Evolutionary conservation across 2,888 invertebrate species (phyloP), one percentile per base, ranked within the genome.

Genomic region (Hipparchia sbordonii): DNA sequence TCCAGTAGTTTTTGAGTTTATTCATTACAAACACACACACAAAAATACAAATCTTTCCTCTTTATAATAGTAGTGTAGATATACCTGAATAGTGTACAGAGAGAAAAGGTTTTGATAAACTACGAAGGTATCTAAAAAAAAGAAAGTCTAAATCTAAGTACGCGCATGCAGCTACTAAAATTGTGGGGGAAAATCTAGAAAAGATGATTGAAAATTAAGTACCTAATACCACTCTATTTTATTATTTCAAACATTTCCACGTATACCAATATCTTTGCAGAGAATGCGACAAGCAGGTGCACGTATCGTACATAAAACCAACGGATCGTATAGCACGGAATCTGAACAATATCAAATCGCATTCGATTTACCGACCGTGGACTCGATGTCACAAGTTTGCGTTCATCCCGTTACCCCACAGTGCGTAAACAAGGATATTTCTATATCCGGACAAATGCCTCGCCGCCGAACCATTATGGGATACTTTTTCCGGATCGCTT

Each of bases 391-490:
- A 33, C 33, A 52, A 65, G 65, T 65, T 65, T 65, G 65, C 65
- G 65, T 23, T 65, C 51, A 52, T 33, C 52, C 65, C 51, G 51
- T 52, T 23, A 9, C 65, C 52, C 12, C 12, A 51, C 63, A 12
- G 65, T 51, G 52, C 65, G 65, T 65, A 65, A 65, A 65, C 65
- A 65, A 65, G 65, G 65, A 65, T 65, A 65, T 65, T 65, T 65
- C 52, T 13, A 52, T 65, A 33, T 51, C 51, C 65, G 51, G 65
- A 52, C 65, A 65, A 65, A 65, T 52, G 65, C 33, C 33, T 48
- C 51, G 51, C 65, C 6, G 33, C 65, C 51, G 46, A 46, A 46
- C n/a, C 61, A 46, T 33, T 65, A 65, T 65, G 65, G 65, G 65
- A 51, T 52, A 33, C 23, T 65, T 65, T 63, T 65, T 65, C 65